Conservation (phyloP, 2,113 vertebrate genomes). For the Irena cyanogastra region DNA sequence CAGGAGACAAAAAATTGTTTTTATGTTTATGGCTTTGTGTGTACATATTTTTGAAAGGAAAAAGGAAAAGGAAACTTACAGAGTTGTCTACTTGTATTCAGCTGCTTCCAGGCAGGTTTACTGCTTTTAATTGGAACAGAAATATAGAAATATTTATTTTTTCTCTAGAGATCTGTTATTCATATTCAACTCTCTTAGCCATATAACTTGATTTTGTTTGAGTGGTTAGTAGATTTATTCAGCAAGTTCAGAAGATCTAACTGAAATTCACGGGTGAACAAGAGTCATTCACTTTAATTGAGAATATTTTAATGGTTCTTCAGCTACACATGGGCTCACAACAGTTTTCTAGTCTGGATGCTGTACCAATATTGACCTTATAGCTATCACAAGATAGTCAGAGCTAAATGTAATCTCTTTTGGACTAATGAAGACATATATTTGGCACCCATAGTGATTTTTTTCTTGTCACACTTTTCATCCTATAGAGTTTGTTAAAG, state of each 20-base stretch:
- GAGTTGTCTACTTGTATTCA: not conserved
- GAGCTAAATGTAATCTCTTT: not conserved
- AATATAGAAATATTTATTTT: not conserved
- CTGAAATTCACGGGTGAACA: not conserved
- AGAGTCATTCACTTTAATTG: not conserved
- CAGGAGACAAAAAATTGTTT: not conserved
- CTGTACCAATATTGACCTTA: not conserved
- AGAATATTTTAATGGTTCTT: conserved; percentile 18
- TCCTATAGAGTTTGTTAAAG: not conserved
- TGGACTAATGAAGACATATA: not conserved
- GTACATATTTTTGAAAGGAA: not conserved
- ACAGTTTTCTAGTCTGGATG: not conserved
- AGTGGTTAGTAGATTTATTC: not conserved
- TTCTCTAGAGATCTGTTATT: not conserved
- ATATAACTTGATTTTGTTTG: not conserved
- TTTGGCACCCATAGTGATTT: not conserved
- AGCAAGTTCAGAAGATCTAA: not conserved
- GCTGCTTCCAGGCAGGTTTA: not conserved
- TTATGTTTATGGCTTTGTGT: not conserved
- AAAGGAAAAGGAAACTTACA: not conserved
- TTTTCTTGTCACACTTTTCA: not conserved
- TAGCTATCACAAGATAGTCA: not conserved
- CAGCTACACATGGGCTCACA: not conserved
- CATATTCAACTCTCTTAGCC: not conserved
- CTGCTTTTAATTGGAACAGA: not conserved